phyloP scores from a whole-genome alignment of 2,888 invertebrate species.

The Philereme transversata region DNA sequence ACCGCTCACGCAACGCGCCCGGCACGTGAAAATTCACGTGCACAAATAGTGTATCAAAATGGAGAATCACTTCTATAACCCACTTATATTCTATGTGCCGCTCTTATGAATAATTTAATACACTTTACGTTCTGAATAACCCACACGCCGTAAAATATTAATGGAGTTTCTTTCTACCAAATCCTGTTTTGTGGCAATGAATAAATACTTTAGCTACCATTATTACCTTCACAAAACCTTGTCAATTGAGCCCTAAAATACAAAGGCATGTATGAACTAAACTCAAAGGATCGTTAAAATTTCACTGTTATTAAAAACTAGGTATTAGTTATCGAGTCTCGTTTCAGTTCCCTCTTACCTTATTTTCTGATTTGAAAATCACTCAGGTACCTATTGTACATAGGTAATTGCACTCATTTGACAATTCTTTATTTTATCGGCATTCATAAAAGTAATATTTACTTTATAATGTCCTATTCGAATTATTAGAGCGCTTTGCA shows the following conservation, averaged over 20 bases:
- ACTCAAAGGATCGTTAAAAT: too few relatives aligned
- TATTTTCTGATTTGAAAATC: too few relatives aligned
- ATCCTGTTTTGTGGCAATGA: conserved; percentile 44
- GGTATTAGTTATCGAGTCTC: too few relatives aligned
- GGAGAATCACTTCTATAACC: not conserved
- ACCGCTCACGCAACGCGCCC: not conserved
- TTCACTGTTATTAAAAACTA: too few relatives aligned
- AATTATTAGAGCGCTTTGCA: too few relatives aligned
- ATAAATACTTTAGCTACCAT: conserved; percentile 30
- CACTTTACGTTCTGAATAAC: conserved; percentile 45
- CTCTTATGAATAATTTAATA: conserved; percentile 57
- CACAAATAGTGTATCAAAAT: not conserved
- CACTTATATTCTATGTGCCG: not conserved
- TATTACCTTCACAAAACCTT: conserved; percentile 4
- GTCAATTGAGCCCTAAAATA: conserved; percentile 10
- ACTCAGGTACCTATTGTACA: too few relatives aligned
- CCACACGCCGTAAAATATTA: conserved; percentile 46
- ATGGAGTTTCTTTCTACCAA: conserved; percentile 45
- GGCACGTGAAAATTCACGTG: not conserved
- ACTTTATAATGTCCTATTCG: too few relatives aligned
- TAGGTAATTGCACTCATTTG: too few relatives aligned
- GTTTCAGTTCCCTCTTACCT: too few relatives aligned
- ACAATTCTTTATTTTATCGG: too few relatives aligned
- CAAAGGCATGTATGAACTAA: too few relatives aligned
- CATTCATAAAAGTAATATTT: too few relatives aligned